A percentile compares a stretch with the other conserved stretches of the same genome.
Evolutionary conservation across 1,140 invertebrate genomes (phyloP).

Genomic region (Drosophila suzukii): DNA sequence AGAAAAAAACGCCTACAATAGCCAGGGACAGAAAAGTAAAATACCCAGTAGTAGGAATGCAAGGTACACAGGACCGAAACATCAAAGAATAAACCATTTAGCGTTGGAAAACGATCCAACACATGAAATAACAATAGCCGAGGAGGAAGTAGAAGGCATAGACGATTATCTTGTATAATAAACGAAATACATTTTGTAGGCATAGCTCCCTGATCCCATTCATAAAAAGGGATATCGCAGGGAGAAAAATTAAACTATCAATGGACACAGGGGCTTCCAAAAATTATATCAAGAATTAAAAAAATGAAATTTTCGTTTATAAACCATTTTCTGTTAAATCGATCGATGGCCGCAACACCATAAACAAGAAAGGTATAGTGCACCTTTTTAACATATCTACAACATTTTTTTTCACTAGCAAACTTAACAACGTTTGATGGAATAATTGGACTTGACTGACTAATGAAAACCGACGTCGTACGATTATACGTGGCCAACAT

Average conservation of each 20-base stretch:
- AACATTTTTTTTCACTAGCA: background rate
- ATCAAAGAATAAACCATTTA: background rate
- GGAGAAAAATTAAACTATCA: no score
- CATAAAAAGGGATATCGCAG: no score
- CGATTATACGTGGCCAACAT: no score
- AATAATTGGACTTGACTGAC: background rate
- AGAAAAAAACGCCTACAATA: no score
- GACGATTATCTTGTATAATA: background rate
- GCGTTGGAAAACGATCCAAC: background rate
- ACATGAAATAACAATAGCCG: background rate
- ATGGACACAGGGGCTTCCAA: no score
- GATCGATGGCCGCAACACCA: background rate
- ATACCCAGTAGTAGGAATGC: background rate
- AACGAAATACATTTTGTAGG: background rate
- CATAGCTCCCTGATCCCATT: background rate
- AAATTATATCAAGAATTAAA: background rate
- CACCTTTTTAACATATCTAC: background rate
- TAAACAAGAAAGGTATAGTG: background rate
- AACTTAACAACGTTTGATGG: constrained; percentile 6
- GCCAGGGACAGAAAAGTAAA: background rate
- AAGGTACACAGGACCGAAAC: background rate
- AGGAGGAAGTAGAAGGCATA: background rate
- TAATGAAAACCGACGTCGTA: no score
- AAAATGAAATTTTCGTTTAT: background rate
- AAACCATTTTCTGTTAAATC: constrained; percentile 3